Evolutionary conservation across 2,797 vertebrate species (phyloP), one percentile per base, ranked within the genome.

Genomic region (Sebastiscus tertius): DNA sequence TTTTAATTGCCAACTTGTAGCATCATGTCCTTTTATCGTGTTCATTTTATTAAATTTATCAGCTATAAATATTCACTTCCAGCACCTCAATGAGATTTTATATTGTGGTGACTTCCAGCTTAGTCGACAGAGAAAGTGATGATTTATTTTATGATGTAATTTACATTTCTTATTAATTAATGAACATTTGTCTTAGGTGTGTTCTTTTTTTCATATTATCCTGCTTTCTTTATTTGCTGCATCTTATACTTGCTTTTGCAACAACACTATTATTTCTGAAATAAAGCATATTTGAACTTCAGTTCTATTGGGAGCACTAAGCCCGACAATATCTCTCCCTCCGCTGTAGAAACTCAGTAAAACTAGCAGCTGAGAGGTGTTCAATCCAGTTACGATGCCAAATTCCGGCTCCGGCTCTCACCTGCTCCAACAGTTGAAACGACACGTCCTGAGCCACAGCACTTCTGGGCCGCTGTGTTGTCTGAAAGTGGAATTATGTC

Each of bases 401-500:
- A 79, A 70, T 14, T 3, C 66, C 1, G 55, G 36, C 80, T 75
- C 49, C 31, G 77, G 68, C 61, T 84, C 59, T 83, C 79, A 75
- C 61, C 80, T 68, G 77, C 79, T 80, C 80, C 72, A 61, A 46
- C 63, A 78, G 68, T 59, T 55, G 12, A 78, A 69, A 70, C 39
- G 18, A 79, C 55, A 58, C 46, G 3, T 72, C 66, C 77, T 60
- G 36, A 86, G 61, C 22, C 42, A 6, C 27, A 2, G 10, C 56
- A 16, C 33, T 75, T 12, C 58, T 18, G 75, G 22, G 76, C 52
- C 8, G 20, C 67, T 46, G 63, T 34, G 65, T 61, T 68, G 56
- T 78, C 60, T 74, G 77, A 67, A 60, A 80, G 77, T 64, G 70
- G 72, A 77, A 77, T 63, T 31, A 26, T 82, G 86, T 85, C 85